Base-by-base conservation (phyloP, 2,113 vertebrate species). In the Abramis brama region DNA sequence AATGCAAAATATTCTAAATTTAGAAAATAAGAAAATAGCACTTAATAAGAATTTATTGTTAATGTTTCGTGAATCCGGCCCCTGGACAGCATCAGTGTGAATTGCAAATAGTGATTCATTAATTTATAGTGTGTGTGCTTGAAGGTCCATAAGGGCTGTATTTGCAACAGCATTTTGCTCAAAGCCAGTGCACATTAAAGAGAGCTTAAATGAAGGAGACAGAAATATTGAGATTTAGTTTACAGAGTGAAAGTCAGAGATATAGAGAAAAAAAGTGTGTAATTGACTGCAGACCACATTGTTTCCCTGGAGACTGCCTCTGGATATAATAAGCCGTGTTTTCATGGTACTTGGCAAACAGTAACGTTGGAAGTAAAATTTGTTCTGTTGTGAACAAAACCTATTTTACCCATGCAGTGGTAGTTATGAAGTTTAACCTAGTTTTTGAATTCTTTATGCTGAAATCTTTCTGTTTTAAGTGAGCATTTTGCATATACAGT, bases 261-360 rank as follows among this genome's bases (percentile, higher is more conserved):
- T 36, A 36, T n/a, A 21, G 25, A 47, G 43, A 47, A 62, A 62
- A 57, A 33, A 74, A 21, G 8, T n/a, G 47, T 85, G 19, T 57
- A 59, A 73, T 59, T 79, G 52, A 68, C 50, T 73, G 36, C 17
- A 79, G 43, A 86, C 17, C 66, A 12, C 36, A 36, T 83, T 43
- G 81, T 83, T 83, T 74, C 79, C 81, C 52, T 83, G 82, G 66
- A 83, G 82, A 83, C 82, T 74, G 62, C 19, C 19, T 50, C 4
- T 52, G 68, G 50, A 73, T 83, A 73, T 25, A 71, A 55, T 70
- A 8, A 57, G 23, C 50, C 4, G 12, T 71, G 27, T 71, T 83
- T 83, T 73, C 47, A 55, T 70, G 57, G 39, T 64, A 13, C 25
- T 25, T 70, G 50, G 66, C 66, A n/a, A 71, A 73, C 47, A 2